A percentile compares a stretch with the other conserved stretches of the same genome.
Conservation (phyloP, 2,797 vertebrate species). For the Coregonus sp. region DNA sequence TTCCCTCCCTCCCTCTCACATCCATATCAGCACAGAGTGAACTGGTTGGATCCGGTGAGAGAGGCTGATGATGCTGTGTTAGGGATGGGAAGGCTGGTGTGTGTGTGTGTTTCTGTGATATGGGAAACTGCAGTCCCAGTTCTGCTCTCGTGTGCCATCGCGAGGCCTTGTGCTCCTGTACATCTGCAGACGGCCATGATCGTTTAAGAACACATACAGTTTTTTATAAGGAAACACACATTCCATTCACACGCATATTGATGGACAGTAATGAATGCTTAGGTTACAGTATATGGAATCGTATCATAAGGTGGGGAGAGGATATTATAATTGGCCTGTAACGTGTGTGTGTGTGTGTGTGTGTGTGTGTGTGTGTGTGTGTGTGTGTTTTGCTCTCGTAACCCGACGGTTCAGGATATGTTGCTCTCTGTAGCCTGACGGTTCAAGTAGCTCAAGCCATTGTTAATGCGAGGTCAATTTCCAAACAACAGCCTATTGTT, state of each 20-base stretch:
- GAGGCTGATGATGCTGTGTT: slow-evolving; percentile 40
- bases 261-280: too few relatives aligned
- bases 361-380: not conserved
- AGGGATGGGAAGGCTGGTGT: not conserved
- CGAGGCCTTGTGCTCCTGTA: not conserved
- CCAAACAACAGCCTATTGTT: too few relatives aligned
- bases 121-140: slow-evolving; percentile 18
- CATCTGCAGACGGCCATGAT: not conserved
- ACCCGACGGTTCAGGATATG: not conserved
- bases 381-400: not conserved
- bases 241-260: slow-evolving; percentile 5
- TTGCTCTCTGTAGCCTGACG: slow-evolving; percentile 28
- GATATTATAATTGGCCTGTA: too few relatives aligned
- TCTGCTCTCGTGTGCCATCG: slow-evolving; percentile 4
- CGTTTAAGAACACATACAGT: not conserved
- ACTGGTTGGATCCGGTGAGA: slow-evolving; percentile 50
- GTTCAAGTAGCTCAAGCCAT: slow-evolving; percentile 17
- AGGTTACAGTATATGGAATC: too few relatives aligned
- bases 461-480: slow-evolving; percentile 66
- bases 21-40: slow-evolving; percentile 28
- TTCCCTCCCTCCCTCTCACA: slow-evolving; percentile 19
- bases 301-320: too few relatives aligned
- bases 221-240: not conserved
- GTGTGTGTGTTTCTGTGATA: not conserved
- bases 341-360: not conserved